Percentiles rank a stretch among this genome's conserved stretches.
These are phyloP conservation scores for Halictus rubicundus DNA, from an alignment of 1,140 invertebrate species.

Conservation along the genomic window DNA sequence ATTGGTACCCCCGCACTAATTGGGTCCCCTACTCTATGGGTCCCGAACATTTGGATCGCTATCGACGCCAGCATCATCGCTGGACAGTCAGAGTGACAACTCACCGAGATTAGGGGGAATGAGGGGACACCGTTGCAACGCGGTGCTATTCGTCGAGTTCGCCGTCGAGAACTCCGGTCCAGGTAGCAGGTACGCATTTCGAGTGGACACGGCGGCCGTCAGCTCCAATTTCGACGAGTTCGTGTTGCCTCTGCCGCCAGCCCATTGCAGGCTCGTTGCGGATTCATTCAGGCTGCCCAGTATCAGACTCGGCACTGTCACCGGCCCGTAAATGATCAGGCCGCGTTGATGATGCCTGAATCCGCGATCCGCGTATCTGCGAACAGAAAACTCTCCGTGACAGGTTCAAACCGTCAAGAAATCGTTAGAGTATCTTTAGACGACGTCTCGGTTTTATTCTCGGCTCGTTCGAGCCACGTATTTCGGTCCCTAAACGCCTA, in stretches of 20 bases:
- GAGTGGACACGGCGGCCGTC: background rate
- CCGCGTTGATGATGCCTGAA: conserved; percentile 73
- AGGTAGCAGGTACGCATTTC: conserved; percentile 29
- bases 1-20: no score
- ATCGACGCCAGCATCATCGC: no score
- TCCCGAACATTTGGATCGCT: no score
- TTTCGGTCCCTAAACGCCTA: background rate
- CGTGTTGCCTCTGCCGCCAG: conserved; percentile 41
- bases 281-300: conserved; percentile 61
- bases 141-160: conserved; percentile 50
- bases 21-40: no score
- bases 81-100: background rate
- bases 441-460: background rate
- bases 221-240: conserved; percentile 41
- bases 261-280: conserved; percentile 57
- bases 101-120: conserved; percentile 80
- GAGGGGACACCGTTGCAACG: conserved; percentile 72
- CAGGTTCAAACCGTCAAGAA: no score
- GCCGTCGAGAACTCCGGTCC: conserved; percentile 42
- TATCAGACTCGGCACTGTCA: conserved; percentile 58
- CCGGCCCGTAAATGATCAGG: conserved; percentile 75
- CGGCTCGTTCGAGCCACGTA: background rate
- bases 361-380: conserved; percentile 71
- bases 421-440: no score
- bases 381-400: conserved; percentile 21